Conservation (phyloP, 2,888 invertebrate genomes). For the Tuberolachnus salignus region DNA sequence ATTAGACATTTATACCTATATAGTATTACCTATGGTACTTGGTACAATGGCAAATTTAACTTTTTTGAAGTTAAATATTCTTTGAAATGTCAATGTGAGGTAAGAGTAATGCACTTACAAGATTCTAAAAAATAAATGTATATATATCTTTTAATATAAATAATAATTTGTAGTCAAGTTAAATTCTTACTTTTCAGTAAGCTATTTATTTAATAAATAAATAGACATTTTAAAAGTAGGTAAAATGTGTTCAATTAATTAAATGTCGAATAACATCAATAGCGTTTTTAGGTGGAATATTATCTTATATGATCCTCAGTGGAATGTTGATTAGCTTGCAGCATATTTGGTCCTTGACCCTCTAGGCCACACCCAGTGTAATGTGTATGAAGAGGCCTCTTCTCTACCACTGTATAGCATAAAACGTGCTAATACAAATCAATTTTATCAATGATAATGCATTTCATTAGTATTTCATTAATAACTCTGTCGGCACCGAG, state of each 20-base stretch:
- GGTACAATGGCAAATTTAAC: too few relatives aligned
- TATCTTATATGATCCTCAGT: constrained; percentile 24
- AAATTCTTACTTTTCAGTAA: too few relatives aligned
- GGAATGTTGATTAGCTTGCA: constrained; percentile 55
- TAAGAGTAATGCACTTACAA: too few relatives aligned
- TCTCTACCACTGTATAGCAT: constrained; percentile 26
- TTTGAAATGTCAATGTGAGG: too few relatives aligned
- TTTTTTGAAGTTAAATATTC: too few relatives aligned
- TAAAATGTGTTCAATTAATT: background rate
- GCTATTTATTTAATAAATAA: too few relatives aligned
- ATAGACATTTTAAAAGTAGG: too few relatives aligned
- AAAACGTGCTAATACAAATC: constrained; percentile 37
- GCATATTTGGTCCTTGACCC: constrained; percentile 56
- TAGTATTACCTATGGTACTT: too few relatives aligned
- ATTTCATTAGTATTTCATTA: background rate
- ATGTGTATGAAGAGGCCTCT: constrained; percentile 42
- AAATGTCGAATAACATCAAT: background rate
- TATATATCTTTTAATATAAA: too few relatives aligned
- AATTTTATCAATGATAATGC: constrained; percentile 36
- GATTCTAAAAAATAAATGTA: too few relatives aligned
- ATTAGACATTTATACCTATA: too few relatives aligned
- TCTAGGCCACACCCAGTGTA: constrained; percentile 53
- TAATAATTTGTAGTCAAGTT: too few relatives aligned
- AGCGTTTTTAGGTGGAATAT: constrained; percentile 43
- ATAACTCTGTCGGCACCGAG: constrained; percentile 7